Evolutionary conservation across 2,797 vertebrate species (phyloP).

Genomic region (Helicolenus hilgendorfi): DNA sequence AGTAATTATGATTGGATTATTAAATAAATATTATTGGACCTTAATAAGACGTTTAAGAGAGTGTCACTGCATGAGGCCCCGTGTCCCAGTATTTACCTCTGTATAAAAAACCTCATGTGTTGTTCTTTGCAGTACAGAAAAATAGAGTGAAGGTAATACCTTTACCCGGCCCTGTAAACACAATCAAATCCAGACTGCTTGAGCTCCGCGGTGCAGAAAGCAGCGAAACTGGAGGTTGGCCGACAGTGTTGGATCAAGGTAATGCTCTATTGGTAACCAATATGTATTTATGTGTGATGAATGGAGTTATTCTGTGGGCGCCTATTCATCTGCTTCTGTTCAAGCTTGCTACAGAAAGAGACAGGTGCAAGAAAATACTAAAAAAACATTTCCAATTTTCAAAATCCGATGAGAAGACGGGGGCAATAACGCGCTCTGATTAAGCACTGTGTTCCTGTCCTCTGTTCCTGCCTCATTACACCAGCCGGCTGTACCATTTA

Average conservation of each 20-base stretch:
- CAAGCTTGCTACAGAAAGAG: not conserved
- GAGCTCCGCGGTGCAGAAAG: slow-evolving; percentile 4
- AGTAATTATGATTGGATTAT: no score
- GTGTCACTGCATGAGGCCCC: not conserved
- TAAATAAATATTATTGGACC: no score
- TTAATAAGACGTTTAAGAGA: no score
- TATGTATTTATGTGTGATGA: slow-evolving; percentile 13
- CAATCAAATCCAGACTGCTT: slow-evolving; percentile 13
- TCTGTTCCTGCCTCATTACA: slow-evolving; percentile 48
- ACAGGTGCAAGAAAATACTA: slow-evolving; percentile 15
- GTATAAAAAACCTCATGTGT: not conserved
- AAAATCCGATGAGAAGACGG: slow-evolving; percentile 21
- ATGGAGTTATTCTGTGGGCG: slow-evolving; percentile 14
- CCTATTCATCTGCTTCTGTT: not conserved
- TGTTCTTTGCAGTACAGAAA: not conserved
- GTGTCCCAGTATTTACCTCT: not conserved
- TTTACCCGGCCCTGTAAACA: not conserved
- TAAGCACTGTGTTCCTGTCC: slow-evolving; percentile 26
- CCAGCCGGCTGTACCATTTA: slow-evolving; percentile 41
- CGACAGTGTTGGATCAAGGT: not conserved
- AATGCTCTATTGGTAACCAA: slow-evolving; percentile 6
- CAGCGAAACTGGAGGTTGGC: not conserved
- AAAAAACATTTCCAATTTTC: slow-evolving; percentile 11
- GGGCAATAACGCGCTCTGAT: slow-evolving; percentile 31
- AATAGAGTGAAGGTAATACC: not conserved